Base-by-base conservation (phyloP, 1,140 invertebrate species). In the Vollenhovia emeryi region DNA sequence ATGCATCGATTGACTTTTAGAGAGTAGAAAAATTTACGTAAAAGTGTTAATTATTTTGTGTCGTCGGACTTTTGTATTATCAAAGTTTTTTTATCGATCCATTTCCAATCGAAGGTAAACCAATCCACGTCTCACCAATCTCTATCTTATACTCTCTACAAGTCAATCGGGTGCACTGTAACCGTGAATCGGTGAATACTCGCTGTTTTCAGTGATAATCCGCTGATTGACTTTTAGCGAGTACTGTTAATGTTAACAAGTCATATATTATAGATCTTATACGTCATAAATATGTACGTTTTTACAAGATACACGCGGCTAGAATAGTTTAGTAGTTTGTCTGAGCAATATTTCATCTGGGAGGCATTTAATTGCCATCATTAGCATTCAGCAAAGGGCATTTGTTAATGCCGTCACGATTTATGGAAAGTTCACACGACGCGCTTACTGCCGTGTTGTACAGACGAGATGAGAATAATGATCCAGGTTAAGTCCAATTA, bases 401-500 rank as follows among this genome's bases (percentile, higher is more conserved):
- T 55, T 69, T 69, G 45, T 80, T 69, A 52, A 69, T 50, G 11
- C 48, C 57, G 36, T 52, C 69, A 82, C 50, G 73, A 83, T 83
- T 75, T 36, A 71, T 62, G 33, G 36, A 71, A 79, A 50, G 55
- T 59, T 79, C 33, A 30, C 60, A 43, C 30, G 36, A 43, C 3
- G 24, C 15, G 15, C 18, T 64, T 45, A 48, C 6, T 66, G 45
- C n/a, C 21, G 55, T 13, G 52, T 69, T 74, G 21, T 36, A n/a
- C 8, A 5, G 9, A 45, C 36, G 27, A 43, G n/a, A 48, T 43
- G 6, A 74, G 52, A 57, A 48, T 57, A 68, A 75, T 64, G 68
- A 57, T 15, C 5, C 64, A 43, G 27, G 64, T 57, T 79, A 71
- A 64, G 36, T 30, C 40, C 84, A 86, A 87, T 71, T 86, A 73